Base-by-base conservation (phyloP, 2,888 invertebrate species). In the Dicyrtoma fusca region DNA sequence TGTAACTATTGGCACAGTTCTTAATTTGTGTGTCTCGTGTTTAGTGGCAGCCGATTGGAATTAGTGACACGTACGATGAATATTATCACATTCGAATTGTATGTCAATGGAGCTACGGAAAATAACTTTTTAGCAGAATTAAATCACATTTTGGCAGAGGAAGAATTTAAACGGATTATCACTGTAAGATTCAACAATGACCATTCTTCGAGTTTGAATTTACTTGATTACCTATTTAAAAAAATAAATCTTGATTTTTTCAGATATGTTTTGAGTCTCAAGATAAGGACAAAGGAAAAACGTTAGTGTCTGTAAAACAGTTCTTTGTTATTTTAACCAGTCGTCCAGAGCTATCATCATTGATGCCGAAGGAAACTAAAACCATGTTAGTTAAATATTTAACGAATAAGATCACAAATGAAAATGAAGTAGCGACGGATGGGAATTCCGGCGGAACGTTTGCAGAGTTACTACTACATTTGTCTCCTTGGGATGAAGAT, bases 11-110 rank as follows among this genome's bases (percentile, higher is more conserved):
- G 34, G 8, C 3, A 51, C n/a, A 51, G 3, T 49, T 49, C 4
- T 69, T 45, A 17, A 47, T 45, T 17, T 11, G 3, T 5, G 11
- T n/a, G 17, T 57, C 34, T 17, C 49, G 3, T 5, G 11, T n/a
- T 13, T 17, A 78, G 78, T 5, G 73, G 69, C 0, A 61, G 74
- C 23, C 49, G 64, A 62, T 51, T 77, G 13, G 75, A 78, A 57
- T 66, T 80, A 6, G 71, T 79, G 3, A 74, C 77, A 21, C 71
- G 70, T 51, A 77, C 77, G 0, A 62, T 79, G 26, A 74, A 80
- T 65, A 80, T 80, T 45, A 47, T 72, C 1, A 72, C 78, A 0
- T 75, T 80, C 49, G 80, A 80, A 69, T 26, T 79, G 1, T 78
- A 69, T 53, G 34, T 63, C 1, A 74, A 61, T 65, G 76, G 76